Evolutionary conservation across 2,113 vertebrate genomes (phyloP), one percentile per base, ranked within the genome.

Genomic region (Otocyon megalotis): DNA sequence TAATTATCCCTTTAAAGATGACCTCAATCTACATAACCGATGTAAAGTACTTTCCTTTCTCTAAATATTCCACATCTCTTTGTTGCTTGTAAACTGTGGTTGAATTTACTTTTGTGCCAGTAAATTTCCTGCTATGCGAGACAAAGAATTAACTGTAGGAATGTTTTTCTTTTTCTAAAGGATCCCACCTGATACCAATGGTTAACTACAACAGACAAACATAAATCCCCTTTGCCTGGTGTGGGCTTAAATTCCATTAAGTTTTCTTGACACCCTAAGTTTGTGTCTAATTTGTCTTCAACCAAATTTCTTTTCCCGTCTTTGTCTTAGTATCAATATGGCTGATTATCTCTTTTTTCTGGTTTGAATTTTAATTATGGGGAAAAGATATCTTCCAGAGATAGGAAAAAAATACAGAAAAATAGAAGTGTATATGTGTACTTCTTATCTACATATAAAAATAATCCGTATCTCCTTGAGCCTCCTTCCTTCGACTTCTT

Each of bases 241-340:
- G 22, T 50, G n/a, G 30, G 19, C 72, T 93, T 85, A 37, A 97
- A 93, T 90, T 37, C 48, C 30, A 88, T 87, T 80, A 81, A 71
- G 20, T 84, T 90, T 92, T 67, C 90, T 83, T 63, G 10, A 60
- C 19, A 93, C 22, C 15, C 20, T 76, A 74, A 16, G 35, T 85
- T 97, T 76, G 3, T 69, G 48, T 88, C 28, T 88, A 48, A 86
- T 83, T 83, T 90, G 22, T 79, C 54, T 76, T 91, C 67, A 84
- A 80, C 80, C 89, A 92, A 58, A 94, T 83, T 96, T 93, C 53
- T 90, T 71, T 94, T 79, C 15, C 43, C 20, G 60, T n/a, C 37
- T 92, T 88, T 92, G 74, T 88, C 35, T 82, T 50, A 32, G 15
- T 77, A 32, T 82, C 43, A 62, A 28, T 94, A 76, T 90, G 35